Conservation (phyloP, 2,113 vertebrate species). For the Colistium nudipinnis region DNA sequence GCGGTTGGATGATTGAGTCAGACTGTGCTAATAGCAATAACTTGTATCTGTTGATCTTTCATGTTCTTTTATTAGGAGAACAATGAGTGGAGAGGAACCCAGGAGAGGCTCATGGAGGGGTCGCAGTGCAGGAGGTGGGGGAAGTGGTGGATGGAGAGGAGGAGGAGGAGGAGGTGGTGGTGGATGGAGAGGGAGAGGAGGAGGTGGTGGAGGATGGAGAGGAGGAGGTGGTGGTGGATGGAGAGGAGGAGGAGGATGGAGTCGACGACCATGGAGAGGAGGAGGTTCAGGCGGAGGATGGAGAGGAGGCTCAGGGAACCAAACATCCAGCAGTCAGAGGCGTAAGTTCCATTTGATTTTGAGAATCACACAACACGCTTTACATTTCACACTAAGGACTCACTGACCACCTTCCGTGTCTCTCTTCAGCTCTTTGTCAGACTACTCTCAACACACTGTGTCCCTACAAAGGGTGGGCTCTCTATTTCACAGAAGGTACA, state of each 20-base stretch:
- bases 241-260: conserved; percentile 31
- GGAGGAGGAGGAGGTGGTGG: conserved; percentile 47
- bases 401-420: background rate
- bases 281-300: conserved; percentile 26
- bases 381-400: background rate
- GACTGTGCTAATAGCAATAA: too few species aligned
- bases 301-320: conserved; percentile 33
- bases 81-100: conserved; percentile 70
- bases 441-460: conserved; percentile 84
- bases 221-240: conserved; percentile 29
- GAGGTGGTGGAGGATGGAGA: conserved; percentile 2
- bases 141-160: conserved; percentile 66
- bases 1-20: too few species aligned
- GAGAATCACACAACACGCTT: too few species aligned
- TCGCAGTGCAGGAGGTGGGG: conserved; percentile 56
- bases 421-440: conserved; percentile 72
- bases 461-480: conserved; percentile 94
- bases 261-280: too few species aligned
- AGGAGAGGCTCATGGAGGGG: conserved; percentile 74
- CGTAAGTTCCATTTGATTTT: conserved; percentile 44
- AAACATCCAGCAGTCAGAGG: conserved; percentile 42
- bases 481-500: conserved; percentile 96
- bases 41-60: background rate
- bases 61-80: conserved; percentile 4
- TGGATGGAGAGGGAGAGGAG: conserved; percentile 13